Percentiles rank a stretch among this genome's conserved stretches.
phyloP scores from a whole-genome alignment of 1,140 invertebrate species.

The Apolygus lucorum region DNA sequence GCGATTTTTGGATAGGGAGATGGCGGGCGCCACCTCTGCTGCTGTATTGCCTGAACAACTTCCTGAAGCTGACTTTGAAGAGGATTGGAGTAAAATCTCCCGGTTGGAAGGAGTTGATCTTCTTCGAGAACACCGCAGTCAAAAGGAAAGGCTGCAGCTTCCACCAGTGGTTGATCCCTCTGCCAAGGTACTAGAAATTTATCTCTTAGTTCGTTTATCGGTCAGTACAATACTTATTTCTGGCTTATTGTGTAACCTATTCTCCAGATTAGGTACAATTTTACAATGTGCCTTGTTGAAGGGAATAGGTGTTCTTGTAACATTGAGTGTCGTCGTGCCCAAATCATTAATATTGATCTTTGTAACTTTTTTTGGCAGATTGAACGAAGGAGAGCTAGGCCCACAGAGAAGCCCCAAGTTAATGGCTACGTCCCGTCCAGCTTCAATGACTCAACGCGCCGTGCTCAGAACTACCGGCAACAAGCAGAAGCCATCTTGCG shows the following conservation, averaged over 20 bases:
- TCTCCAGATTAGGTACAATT: too few relatives aligned
- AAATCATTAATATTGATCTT: too few relatives aligned
- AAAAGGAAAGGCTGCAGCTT: slow-evolving; percentile 15
- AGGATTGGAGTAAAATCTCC: not conserved
- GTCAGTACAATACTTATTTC: too few relatives aligned
- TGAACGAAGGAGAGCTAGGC: not conserved
- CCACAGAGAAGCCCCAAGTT: not conserved
- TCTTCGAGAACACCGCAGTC: slow-evolving; percentile 1
- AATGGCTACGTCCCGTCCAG: not conserved
- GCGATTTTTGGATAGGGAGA: not conserved
- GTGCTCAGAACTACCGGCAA: not conserved
- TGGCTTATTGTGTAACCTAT: too few relatives aligned
- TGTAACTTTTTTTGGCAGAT: not conserved
- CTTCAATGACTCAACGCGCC: not conserved
- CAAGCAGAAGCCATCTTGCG: slow-evolving; percentile 6
- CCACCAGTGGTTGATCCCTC: slow-evolving; percentile 11
- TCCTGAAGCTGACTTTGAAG: slow-evolving; percentile 2
- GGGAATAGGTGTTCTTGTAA: too few relatives aligned
- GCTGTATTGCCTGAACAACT: not conserved
- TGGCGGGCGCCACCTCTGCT: not conserved
- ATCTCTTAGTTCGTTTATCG: too few relatives aligned
- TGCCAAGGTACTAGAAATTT: not conserved
- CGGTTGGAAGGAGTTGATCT: slow-evolving; percentile 12
- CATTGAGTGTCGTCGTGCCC: too few relatives aligned
- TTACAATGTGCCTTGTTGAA: too few relatives aligned